Conservation (phyloP, 2,888 invertebrate species). For the Lacanobia wlatinum region DNA sequence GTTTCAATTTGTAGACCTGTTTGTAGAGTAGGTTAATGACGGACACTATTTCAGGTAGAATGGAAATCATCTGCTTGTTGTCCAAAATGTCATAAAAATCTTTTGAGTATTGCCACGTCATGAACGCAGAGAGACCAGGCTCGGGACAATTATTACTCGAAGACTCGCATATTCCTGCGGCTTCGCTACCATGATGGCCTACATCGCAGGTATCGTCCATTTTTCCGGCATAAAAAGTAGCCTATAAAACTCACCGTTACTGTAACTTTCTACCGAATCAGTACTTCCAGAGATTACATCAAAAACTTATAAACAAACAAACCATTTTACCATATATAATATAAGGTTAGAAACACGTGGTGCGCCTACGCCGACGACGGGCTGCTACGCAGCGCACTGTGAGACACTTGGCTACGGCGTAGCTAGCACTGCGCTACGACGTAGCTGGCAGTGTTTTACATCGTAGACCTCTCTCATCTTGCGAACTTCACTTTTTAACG, state of each 20-base stretch:
- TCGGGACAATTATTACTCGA: too few species aligned
- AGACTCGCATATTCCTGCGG: too few species aligned
- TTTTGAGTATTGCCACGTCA: not conserved
- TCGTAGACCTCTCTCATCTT: not conserved
- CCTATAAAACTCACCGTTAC: too few species aligned
- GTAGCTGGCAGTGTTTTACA: slow-evolving; percentile 11
- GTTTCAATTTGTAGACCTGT: slow-evolving; percentile 38
- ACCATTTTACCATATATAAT: too few species aligned
- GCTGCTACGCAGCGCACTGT: not conserved
- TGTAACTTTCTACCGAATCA: too few species aligned
- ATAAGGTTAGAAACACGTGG: not conserved
- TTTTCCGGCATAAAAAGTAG: too few species aligned
- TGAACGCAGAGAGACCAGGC: too few species aligned
- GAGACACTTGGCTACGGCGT: slow-evolving; percentile 26
- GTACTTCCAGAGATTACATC: too few species aligned
- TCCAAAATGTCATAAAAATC: not conserved
- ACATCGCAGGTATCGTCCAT: too few species aligned
- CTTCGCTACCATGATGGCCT: too few species aligned
- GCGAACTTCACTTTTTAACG: too few species aligned
- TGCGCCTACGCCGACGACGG: not conserved
- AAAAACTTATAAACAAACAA: too few species aligned
- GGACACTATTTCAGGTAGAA: not conserved
- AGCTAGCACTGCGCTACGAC: slow-evolving; percentile 15
- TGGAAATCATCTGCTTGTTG: not conserved
- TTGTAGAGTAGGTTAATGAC: slow-evolving; percentile 10